Conservation (phyloP, 2,113 vertebrate species). For the Cacatua alba region DNA sequence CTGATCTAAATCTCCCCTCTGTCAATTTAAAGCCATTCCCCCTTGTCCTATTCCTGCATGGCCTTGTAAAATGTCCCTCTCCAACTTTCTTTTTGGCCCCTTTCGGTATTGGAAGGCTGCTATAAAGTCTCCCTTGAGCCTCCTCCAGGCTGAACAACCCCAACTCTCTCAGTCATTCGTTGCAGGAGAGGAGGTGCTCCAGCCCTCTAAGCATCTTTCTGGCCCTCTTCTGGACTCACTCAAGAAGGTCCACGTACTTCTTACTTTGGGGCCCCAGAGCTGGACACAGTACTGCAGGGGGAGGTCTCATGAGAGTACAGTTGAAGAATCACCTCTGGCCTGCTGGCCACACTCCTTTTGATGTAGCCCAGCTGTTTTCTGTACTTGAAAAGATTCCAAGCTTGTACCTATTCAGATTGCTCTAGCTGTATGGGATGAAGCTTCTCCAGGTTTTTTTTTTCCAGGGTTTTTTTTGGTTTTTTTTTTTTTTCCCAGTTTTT, state of each 20-base stretch:
- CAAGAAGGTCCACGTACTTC: not conserved
- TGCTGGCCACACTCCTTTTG: not conserved
- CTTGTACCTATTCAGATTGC: not conserved
- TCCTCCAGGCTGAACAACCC: not conserved
- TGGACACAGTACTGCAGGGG: not conserved
- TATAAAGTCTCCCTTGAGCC: not conserved
- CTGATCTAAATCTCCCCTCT: not conserved
- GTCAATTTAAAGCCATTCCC: not conserved
- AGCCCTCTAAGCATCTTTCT: not conserved
- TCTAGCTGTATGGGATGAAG: not conserved
- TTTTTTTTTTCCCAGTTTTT: no score
- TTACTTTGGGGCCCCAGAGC: not conserved
- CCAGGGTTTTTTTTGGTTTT: no score
- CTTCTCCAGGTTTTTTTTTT: not conserved
- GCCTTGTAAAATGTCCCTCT: not conserved
- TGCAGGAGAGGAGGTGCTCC: not conserved
- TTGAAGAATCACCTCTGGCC: not conserved
- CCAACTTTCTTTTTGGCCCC: not conserved
- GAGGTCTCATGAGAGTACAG: not conserved
- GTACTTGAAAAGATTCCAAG: not conserved
- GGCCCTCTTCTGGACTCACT: not conserved
- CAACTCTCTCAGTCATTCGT: not conserved
- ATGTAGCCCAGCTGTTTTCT: not conserved
- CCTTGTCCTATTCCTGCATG: not conserved
- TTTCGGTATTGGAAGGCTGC: not conserved